Conservation (phyloP, 1,140 invertebrate genomes). For the Potamilus streckersoni region DNA sequence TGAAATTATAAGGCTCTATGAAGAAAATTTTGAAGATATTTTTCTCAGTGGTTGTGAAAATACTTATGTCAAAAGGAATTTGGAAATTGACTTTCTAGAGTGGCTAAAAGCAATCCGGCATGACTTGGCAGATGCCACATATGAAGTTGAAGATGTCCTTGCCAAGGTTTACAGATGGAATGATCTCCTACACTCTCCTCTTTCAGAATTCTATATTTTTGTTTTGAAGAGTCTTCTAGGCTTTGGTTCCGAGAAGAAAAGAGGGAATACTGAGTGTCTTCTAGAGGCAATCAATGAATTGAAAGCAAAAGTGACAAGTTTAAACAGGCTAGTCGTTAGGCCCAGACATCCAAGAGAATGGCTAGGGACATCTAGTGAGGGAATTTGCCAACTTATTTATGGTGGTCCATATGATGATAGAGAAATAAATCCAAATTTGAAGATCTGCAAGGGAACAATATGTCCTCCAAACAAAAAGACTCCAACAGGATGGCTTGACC, state of each 20-base stretch:
- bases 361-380: conserved; percentile 24
- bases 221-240: conserved; percentile 36
- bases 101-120: conserved; percentile 38
- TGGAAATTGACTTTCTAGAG: conserved; percentile 33
- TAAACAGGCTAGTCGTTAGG: conserved; percentile 16
- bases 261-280: conserved; percentile 23
- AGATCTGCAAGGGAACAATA: conserved; percentile 38
- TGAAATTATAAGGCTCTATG: conserved; percentile 32
- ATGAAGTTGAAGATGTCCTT: conserved; percentile 28
- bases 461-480: conserved; percentile 32
- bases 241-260: conserved; percentile 20
- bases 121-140: conserved; percentile 4
- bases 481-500: conserved; percentile 26
- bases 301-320: conserved; percentile 21
- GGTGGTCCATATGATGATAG: conserved; percentile 22
- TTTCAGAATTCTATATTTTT: conserved; percentile 37
- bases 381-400: conserved; percentile 24
- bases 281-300: conserved; percentile 19
- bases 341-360: conserved; percentile 36
- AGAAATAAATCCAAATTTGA: no score
- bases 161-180: conserved; percentile 30
- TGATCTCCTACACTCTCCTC: conserved; percentile 24
- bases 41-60: background rate
- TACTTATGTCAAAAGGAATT: conserved; percentile 11
- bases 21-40: conserved; percentile 31